Evolutionary conservation across 92 coral and sea anemone genomes (phyloP), one percentile per base, ranked within the genome.

Genomic region (Palythoa heliodiscus): DNA sequence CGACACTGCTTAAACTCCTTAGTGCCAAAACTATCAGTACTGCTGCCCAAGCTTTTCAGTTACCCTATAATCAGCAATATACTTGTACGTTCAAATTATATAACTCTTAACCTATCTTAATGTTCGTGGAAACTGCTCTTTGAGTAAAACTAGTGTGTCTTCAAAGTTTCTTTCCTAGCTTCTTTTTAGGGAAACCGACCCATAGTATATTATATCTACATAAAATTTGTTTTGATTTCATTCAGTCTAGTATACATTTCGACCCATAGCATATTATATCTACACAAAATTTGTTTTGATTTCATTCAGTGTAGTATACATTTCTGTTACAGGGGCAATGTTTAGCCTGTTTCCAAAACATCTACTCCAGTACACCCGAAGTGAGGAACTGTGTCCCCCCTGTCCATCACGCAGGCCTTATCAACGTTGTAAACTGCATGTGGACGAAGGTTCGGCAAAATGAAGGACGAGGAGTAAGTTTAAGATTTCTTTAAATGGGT

Each of bases 351-450:
- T 89, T 94, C 11, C 77, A 74, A 69, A 70, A 89, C 19, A 87
- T 94, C 17, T 94, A 88, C 86, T 61, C 78, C 22, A 48, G 74
- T 67, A 6, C 84, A 54, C 70, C 88, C 0, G 58, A 84, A 22
- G 92, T 83, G 16, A 88, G 82, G 54, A 52, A 73, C 3, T 82
- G 87, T 67, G 87, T 94, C 77, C 93, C 95, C 48, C 92, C 98
- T 1, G 95, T 94, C 43, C 95, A 94, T 75, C 98, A 92, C 29
- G 82, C 91, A 7, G 98, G 93, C 37, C 84, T 85, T 7, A 20
- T 94, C 19, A 89, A 83, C 38, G 83, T 88, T 47, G 87, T 92
- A 22, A 90, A 82, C 76, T 24, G 82, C 7, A 24, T 92, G 74
- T 94, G 98, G 98, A 60, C 81, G 43, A 73, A 71, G 60, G 77